phyloP scores from a whole-genome alignment of 2,113 vertebrate genomes.

The Chinchilla lanigera region DNA sequence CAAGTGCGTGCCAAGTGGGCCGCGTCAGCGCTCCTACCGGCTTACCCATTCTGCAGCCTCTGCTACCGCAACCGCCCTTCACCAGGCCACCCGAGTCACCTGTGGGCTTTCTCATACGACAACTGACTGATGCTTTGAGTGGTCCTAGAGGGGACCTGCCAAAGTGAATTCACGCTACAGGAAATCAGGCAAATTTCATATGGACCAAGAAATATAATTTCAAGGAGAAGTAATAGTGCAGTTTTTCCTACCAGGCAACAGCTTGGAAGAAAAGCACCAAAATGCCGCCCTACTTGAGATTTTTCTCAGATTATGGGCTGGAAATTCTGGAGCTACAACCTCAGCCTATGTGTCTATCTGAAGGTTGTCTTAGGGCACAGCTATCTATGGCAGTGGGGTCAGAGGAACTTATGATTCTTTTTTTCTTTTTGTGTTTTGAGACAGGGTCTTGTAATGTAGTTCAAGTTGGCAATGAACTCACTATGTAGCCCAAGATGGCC shows the following conservation, averaged over 20 bases:
- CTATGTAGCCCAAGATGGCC: neutral
- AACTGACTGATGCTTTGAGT: neutral
- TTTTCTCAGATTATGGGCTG: neutral
- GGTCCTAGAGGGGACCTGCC: neutral
- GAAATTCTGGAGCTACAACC: neutral
- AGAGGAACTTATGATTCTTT: neutral
- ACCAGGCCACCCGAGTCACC: neutral
- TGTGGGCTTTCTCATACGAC: neutral
- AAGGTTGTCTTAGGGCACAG: neutral
- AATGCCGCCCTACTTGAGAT: neutral
- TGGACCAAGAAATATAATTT: neutral
- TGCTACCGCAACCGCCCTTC: neutral
- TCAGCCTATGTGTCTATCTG: neutral
- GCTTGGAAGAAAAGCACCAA: neutral
- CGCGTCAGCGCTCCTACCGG: neutral
- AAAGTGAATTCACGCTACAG: neutral
- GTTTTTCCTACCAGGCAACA: neutral
- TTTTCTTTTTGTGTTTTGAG: neutral
- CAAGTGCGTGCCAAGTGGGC: neutral
- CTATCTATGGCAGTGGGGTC: neutral
- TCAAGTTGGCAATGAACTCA: neutral
- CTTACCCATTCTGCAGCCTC: neutral
- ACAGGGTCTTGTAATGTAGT: neutral
- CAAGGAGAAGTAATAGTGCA: neutral
- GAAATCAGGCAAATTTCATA: constrained; percentile 45